Conservation (phyloP, 2,888 invertebrate genomes). For the Ellobium chinense region DNA sequence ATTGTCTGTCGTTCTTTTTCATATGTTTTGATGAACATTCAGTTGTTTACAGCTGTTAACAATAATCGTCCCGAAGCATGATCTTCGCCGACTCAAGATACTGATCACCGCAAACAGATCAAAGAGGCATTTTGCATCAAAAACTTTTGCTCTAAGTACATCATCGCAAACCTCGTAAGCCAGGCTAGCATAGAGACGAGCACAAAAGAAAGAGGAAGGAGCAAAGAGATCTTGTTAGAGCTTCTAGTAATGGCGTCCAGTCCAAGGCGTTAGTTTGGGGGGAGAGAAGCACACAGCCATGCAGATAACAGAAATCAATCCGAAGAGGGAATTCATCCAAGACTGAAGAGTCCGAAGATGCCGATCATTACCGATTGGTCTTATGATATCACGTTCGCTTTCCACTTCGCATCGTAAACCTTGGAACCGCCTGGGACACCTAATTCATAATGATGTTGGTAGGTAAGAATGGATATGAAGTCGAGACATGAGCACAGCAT, state of each 20-base stretch:
- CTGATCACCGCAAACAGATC: too few species aligned
- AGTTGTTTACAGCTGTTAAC: too few species aligned
- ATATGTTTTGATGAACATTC: too few species aligned
- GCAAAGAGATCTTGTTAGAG: neutral
- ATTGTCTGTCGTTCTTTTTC: too few species aligned
- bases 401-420: slow-evolving; percentile 6
- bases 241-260: neutral
- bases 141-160: too few species aligned
- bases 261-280: neutral
- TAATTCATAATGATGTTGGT: neutral
- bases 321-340: neutral
- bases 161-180: too few species aligned
- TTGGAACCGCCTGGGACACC: neutral
- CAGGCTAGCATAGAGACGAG: neutral
- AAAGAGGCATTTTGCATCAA: too few species aligned
- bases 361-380: neutral
- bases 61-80: too few species aligned
- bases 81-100: too few species aligned
- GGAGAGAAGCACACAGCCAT: slow-evolving; percentile 24
- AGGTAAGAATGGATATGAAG: too few species aligned
- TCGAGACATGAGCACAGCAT: too few species aligned
- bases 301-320: neutral
- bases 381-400: neutral
- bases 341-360: neutral
- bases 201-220: neutral